phyloP scores from a whole-genome alignment of 2,888 invertebrate genomes.

The Sepioteuthis lessoniana region DNA sequence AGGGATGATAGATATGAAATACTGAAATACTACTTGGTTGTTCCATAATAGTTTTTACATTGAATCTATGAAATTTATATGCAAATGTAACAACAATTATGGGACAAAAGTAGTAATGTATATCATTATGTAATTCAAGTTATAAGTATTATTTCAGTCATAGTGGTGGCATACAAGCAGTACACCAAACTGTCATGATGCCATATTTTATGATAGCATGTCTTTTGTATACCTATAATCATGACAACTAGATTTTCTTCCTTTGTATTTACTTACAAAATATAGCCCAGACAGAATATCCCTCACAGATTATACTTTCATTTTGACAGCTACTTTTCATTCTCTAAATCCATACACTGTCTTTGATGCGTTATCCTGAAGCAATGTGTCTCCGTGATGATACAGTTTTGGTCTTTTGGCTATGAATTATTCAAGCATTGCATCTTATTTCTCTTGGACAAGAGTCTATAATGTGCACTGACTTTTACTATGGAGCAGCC shows the following conservation, averaged over 20 bases:
- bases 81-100: too few relatives aligned
- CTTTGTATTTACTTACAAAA: conserved; percentile 33
- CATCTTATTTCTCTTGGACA: background rate
- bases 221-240: background rate
- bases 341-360: background rate
- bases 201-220: conserved; percentile 33
- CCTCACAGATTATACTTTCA: background rate
- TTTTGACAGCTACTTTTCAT: conserved; percentile 33
- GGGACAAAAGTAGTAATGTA: too few relatives aligned
- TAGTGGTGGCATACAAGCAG: background rate
- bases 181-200: background rate
- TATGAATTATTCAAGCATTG: conserved; percentile 12
- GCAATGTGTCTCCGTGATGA: background rate
- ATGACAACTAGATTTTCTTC: conserved; percentile 9
- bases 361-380: conserved; percentile 33
- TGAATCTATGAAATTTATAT: too few relatives aligned
- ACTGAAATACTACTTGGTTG: too few relatives aligned
- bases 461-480: background rate
- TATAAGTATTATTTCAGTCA: background rate
- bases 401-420: background rate
- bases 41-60: too few relatives aligned
- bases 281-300: background rate
- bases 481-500: background rate
- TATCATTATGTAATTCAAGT: background rate
- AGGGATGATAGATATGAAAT: too few relatives aligned